Percentiles rank a stretch among this genome's conserved stretches.
Evolutionary conservation across 2,797 vertebrate species (phyloP).

Genomic region (Gallirallus australis): DNA sequence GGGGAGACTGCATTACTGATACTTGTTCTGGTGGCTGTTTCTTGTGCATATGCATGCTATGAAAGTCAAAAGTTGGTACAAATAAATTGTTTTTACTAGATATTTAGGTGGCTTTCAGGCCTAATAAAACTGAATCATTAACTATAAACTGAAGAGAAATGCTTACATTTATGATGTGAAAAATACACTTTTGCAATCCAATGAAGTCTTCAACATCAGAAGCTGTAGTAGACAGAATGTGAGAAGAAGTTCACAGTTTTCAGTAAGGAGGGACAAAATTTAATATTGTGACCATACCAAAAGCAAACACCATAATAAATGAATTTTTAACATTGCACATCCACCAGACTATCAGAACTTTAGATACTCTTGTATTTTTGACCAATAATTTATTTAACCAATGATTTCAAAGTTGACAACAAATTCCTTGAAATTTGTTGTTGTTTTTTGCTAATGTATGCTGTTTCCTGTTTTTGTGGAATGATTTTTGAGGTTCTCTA

Average conservation of each 20-base stretch:
- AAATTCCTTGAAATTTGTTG: not conserved
- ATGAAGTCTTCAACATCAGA: not conserved
- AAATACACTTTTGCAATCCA: not conserved
- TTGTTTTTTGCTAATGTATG: not conserved
- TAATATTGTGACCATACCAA: not conserved
- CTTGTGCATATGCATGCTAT: not conserved
- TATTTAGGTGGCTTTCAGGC: constrained; percentile 32
- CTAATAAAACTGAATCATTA: constrained; percentile 43
- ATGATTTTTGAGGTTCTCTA: not conserved
- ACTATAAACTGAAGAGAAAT: constrained; percentile 30
- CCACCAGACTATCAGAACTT: not conserved
- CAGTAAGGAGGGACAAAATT: not conserved
- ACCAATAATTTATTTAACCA: not conserved
- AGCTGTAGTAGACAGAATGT: not conserved
- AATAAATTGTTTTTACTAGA: constrained; percentile 29
- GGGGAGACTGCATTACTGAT: not conserved
- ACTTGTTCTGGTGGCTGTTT: not conserved
- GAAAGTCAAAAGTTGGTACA: constrained; percentile 11
- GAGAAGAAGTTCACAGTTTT: not conserved
- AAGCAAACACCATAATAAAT: not conserved
- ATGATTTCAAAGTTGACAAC: not conserved
- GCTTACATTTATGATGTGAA: not conserved
- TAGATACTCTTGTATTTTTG: not conserved
- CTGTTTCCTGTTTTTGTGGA: not conserved
- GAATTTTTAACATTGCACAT: not conserved